Conservation (phyloP, 2,797 vertebrate species). For the Cossypha caffra region DNA sequence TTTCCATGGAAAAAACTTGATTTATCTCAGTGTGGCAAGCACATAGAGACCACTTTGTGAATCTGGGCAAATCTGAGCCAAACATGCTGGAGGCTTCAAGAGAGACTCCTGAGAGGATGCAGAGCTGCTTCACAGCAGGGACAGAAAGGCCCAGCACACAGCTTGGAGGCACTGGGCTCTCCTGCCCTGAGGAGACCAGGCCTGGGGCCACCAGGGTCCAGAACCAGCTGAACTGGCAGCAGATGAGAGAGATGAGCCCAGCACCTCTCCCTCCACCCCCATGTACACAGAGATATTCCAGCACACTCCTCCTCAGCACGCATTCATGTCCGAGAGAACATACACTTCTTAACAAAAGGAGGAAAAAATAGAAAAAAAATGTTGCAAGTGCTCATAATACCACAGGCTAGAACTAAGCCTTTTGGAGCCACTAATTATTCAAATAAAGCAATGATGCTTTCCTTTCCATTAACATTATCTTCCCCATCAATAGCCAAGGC, state of each 20-base stretch:
- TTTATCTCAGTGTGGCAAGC: not conserved
- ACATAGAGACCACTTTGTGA: not conserved
- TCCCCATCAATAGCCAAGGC: not conserved
- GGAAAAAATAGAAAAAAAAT: not conserved
- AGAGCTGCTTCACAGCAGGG: not conserved
- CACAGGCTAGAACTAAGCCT: not conserved
- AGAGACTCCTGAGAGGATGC: not conserved
- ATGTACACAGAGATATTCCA: fast-evolving
- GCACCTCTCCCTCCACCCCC: not conserved
- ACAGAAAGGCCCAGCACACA: not conserved
- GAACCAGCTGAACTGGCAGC: not conserved
- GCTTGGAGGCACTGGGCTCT: not conserved
- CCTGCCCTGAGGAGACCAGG: not conserved
- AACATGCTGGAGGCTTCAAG: not conserved
- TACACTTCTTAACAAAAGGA: not conserved
- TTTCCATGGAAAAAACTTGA: not conserved
- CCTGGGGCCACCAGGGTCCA: not conserved
- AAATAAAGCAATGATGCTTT: not conserved
- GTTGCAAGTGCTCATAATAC: not conserved
- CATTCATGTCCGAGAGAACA: not conserved
- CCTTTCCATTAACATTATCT: not conserved
- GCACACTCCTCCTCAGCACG: not conserved
- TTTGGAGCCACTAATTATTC: not conserved
- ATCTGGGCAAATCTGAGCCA: not conserved
- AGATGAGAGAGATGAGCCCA: not conserved